phyloP scores from a whole-genome alignment of 2,888 invertebrate genomes.

The Diplolepis rosae region DNA sequence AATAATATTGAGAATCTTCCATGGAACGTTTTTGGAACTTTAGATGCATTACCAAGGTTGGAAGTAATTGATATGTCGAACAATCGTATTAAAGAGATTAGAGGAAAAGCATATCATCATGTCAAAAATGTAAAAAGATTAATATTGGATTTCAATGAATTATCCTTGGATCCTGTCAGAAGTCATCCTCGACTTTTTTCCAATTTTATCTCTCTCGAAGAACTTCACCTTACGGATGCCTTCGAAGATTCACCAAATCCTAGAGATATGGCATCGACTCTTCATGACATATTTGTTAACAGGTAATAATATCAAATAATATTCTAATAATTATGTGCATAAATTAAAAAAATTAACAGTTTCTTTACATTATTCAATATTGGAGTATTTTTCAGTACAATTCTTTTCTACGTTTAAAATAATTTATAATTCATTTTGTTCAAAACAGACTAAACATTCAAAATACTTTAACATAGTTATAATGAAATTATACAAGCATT shows the following conservation, averaged over 20 bases:
- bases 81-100: slow-evolving; percentile 82
- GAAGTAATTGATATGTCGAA: slow-evolving; percentile 83
- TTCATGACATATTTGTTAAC: slow-evolving; percentile 83
- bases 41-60: slow-evolving; percentile 77
- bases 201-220: slow-evolving; percentile 81
- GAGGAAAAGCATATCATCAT: slow-evolving; percentile 84
- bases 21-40: slow-evolving; percentile 82
- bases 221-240: slow-evolving; percentile 83
- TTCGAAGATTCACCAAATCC: slow-evolving; percentile 81
- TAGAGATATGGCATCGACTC: slow-evolving; percentile 77
- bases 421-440: too few relatives aligned
- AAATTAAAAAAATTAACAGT: slow-evolving; percentile 82
- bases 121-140: slow-evolving; percentile 81
- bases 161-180: slow-evolving; percentile 78
- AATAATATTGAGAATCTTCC: slow-evolving; percentile 80
- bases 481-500: too few relatives aligned
- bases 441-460: too few relatives aligned
- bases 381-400: too few relatives aligned
- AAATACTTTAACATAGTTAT: too few relatives aligned
- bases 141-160: slow-evolving; percentile 82
- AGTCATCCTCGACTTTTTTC: slow-evolving; percentile 83
- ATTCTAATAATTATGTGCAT: too few relatives aligned
- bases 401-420: too few relatives aligned
- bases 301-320: slow-evolving; percentile 60
- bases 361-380: too few relatives aligned